Conservation (phyloP, 2,113 vertebrate genomes). For the Odocoileus virginianus region DNA sequence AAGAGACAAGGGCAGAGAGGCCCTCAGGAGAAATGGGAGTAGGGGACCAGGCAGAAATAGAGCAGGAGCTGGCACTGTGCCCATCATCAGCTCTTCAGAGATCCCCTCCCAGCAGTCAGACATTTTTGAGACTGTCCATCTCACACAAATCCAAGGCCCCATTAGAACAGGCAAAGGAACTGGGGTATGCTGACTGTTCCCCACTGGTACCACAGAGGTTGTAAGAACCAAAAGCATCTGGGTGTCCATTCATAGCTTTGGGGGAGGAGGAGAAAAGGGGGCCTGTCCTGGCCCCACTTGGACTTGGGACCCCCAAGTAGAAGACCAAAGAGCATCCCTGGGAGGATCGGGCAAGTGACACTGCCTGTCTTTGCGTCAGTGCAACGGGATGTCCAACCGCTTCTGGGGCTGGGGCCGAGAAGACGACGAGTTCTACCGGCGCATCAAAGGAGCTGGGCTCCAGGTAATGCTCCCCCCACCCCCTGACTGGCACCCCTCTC, state of each 20-base stretch:
- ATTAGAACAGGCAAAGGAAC: neutral
- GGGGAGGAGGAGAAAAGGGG: neutral
- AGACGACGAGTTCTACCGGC: conserved; percentile 96
- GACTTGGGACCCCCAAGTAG: rapidly evolving
- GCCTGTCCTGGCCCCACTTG: neutral
- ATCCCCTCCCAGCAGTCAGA: neutral
- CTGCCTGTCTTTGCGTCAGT: conserved; percentile 82
- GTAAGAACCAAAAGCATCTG: neutral
- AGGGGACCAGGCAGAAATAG: neutral
- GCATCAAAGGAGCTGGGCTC: conserved; percentile 91
- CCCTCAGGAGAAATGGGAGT: neutral
- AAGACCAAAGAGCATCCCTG: neutral
- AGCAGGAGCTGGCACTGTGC: neutral
- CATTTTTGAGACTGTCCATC: neutral
- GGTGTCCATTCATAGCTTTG: neutral
- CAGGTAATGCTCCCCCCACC: conserved; percentile 82
- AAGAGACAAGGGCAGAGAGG: neutral
- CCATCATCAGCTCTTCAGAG: neutral
- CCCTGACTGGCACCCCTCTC: neutral
- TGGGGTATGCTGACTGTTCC: neutral
- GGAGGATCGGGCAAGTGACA: neutral
- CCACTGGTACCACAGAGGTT: neutral
- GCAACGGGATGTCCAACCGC: conserved; percentile 98
- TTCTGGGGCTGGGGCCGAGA: conserved; percentile 99
- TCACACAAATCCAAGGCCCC: neutral